Evolutionary conservation across 2,113 vertebrate genomes (phyloP), one percentile per base, ranked within the genome.

Genomic region (Pao palembangensis): DNA sequence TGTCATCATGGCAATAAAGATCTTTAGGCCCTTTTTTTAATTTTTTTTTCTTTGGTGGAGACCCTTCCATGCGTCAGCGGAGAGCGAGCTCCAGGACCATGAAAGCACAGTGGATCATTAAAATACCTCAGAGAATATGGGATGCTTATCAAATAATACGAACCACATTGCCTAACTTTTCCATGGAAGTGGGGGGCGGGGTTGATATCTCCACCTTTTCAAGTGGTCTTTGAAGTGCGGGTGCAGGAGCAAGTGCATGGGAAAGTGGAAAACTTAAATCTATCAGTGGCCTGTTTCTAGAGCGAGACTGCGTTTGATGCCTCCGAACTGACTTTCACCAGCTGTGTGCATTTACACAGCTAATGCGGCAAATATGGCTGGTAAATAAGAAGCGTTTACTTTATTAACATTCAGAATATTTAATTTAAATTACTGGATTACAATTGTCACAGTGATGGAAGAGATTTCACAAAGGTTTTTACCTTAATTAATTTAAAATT

Each of bases 71-170:
- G 62, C 79, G 74, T 77, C 80, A 71, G 18, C 62, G 72, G 69
- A 80, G 75, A 79, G 80, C 79, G 68, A 64, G 54, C 53, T 58
- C 55, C 60, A 71, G 58, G 59, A 61, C 80, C 88, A 80, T 90
- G 84, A 90, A 90, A 89, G 86, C 76, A 69, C 79, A 71, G 69
- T 78, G 64, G 71, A 74, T 87, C 84, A 87, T 91, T 91, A 90
- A 91, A 91, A 91, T 91, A 86, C 88, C 87, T 90, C 43, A 41
- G 85, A 79, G 89, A 91, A 89, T 88, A 91, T 84, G 84, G 88
- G 88, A 91, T 90, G 86, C 87, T 91, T 92, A 91, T 91, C 90
- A 89, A 90, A 91, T 92, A 91, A 92, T 90, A 88, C 64, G 88
- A 89, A 91, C 84, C 90, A 91, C 83, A 89, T 91, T 90, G 85